Conservation (phyloP, 2,113 vertebrate genomes). For the Larimichthys polyactis region DNA sequence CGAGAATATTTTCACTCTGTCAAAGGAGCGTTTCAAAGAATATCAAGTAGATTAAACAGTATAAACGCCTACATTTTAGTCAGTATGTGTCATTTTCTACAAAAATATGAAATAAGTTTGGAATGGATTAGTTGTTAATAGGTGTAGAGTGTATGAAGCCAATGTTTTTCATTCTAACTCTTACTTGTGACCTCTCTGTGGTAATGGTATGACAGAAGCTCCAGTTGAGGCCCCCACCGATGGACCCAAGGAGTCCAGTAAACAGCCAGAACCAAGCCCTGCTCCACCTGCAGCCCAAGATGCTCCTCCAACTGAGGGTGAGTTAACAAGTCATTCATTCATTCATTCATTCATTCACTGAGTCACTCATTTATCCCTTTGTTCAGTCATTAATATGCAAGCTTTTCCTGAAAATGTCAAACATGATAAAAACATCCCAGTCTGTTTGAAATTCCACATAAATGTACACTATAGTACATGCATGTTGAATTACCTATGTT, state of each 20-base stretch:
- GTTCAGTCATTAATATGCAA: neutral
- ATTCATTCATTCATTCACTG: neutral
- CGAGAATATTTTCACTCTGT: slow-evolving; percentile 18
- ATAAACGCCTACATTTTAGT: neutral
- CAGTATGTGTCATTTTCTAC: neutral
- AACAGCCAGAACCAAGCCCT: slow-evolving; percentile 23
- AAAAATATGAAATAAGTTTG: neutral
- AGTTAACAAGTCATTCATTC: neutral
- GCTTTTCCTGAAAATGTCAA: slow-evolving; percentile 2
- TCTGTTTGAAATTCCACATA: neutral
- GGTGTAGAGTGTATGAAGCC: neutral
- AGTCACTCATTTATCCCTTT: neutral
- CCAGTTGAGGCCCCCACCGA: slow-evolving; percentile 50
- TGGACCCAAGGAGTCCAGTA: slow-evolving; percentile 10
- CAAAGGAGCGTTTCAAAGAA: neutral
- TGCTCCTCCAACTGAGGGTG: too few relatives aligned
- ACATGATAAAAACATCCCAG: neutral
- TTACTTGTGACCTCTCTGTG: slow-evolving; percentile 28
- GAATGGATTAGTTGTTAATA: neutral
- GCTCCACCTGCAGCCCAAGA: slow-evolving; percentile 4
- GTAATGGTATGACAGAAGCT: slow-evolving; percentile 7
- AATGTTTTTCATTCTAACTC: neutral
- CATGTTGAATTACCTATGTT: neutral
- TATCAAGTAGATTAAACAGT: neutral
- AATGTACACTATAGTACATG: neutral